Evolutionary conservation across 1,140 invertebrate species (phyloP).

Genomic region (Homarus americanus): DNA sequence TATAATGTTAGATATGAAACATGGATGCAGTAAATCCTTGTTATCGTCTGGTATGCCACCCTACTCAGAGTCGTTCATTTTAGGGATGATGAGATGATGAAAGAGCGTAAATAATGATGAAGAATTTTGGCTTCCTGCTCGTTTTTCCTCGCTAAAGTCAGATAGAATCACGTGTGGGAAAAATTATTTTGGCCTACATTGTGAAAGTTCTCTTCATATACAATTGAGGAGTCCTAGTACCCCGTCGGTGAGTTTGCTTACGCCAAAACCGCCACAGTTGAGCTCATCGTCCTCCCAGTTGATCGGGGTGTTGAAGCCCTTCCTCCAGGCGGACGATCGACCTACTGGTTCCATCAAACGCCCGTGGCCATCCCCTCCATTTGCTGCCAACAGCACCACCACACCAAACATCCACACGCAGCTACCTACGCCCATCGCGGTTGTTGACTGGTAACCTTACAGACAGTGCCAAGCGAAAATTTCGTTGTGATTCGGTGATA

Average conservation of each 20-base stretch:
- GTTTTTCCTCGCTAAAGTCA: too few relatives aligned
- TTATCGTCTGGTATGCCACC: too few relatives aligned
- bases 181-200: too few relatives aligned
- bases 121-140: too few relatives aligned
- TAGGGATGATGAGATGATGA: too few relatives aligned
- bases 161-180: too few relatives aligned
- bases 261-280: constrained; percentile 87
- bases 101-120: too few relatives aligned
- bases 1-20: too few relatives aligned
- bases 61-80: too few relatives aligned
- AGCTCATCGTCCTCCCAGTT: constrained; percentile 93
- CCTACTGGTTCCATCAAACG: constrained; percentile 75
- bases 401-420: background rate
- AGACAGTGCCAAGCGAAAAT: background rate
- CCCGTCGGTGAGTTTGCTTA: background rate
- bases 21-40: too few relatives aligned
- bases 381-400: background rate
- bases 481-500: background rate
- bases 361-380: constrained; percentile 60
- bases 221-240: too few relatives aligned
- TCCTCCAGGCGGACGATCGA: constrained; percentile 75
- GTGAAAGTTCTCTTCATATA: too few relatives aligned
- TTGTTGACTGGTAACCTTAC: background rate
- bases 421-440: background rate
- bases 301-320: constrained; percentile 82